Percentiles rank a stretch among this genome's conserved stretches.
These are phyloP conservation scores for Zaprionus obscuricornis DNA, from an alignment of 2,888 invertebrate species.

Conservation along the genomic window DNA sequence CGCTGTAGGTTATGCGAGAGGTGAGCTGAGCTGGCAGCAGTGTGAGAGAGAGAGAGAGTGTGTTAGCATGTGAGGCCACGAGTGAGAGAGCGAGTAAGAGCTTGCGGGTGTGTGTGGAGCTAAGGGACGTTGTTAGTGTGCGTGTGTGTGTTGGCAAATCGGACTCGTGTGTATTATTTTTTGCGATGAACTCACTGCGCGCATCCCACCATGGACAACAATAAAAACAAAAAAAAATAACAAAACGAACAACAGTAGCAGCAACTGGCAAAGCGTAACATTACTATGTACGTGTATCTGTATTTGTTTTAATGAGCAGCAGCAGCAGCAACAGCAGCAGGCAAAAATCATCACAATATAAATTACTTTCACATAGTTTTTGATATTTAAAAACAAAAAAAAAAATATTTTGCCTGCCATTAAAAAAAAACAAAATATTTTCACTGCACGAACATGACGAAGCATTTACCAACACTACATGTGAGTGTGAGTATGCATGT, in stretches of 20 bases:
- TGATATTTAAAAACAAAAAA: slow-evolving; percentile 18
- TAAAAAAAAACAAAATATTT: slow-evolving; percentile 47
- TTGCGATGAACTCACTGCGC: slow-evolving; percentile 80
- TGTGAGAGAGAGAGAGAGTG: not conserved
- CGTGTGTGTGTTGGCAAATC: no score
- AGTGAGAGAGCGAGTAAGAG: no score
- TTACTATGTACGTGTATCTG: slow-evolving; percentile 1
- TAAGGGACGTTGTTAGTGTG: no score
- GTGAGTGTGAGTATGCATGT: slow-evolving; percentile 18
- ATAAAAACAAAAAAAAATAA: slow-evolving; percentile 26
- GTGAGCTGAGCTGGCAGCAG: not conserved
- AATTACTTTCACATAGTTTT: slow-evolving; percentile 46
- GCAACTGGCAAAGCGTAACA: slow-evolving; percentile 50
- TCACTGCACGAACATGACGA: slow-evolving; percentile 19
- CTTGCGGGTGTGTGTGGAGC: no score
- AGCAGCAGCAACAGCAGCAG: slow-evolving; percentile 2
- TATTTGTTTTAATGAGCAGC: slow-evolving; percentile 7
- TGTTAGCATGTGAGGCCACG: slow-evolving; percentile 4
- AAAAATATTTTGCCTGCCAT: no score
- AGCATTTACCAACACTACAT: slow-evolving; percentile 51
- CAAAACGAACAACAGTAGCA: slow-evolving; percentile 25
- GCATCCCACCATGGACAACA: slow-evolving; percentile 62
- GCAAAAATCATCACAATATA: slow-evolving; percentile 27
- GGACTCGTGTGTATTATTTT: slow-evolving; percentile 72
- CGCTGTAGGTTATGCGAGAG: slow-evolving; percentile 18